Evolutionary conservation across 2,113 vertebrate genomes (phyloP).

Genomic region (Limanda limanda): DNA sequence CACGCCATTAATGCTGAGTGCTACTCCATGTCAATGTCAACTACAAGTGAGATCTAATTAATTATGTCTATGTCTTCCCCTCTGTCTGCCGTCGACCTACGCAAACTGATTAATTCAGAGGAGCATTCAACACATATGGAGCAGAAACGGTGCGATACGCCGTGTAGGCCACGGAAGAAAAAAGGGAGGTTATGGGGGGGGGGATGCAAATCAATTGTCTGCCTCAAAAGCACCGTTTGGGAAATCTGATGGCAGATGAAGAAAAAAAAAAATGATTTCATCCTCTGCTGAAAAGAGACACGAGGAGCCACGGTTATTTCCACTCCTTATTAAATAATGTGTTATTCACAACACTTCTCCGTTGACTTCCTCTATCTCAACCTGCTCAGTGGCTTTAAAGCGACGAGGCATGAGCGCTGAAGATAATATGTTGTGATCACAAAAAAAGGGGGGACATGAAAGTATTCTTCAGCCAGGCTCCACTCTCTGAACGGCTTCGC

Average conservation of each 20-base stretch:
- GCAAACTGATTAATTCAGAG: constrained; percentile 34
- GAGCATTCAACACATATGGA: constrained; percentile 32
- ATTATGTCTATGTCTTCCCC: constrained; percentile 31
- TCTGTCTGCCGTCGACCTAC: constrained; percentile 16
- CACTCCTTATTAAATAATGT: constrained; percentile 32
- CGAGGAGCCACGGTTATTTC: constrained; percentile 1
- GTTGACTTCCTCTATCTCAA: constrained; percentile 39
- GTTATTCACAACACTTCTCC: constrained; percentile 39
- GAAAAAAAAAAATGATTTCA: constrained; percentile 18
- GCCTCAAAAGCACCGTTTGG: constrained; percentile 15
- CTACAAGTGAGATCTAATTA: constrained; percentile 46
- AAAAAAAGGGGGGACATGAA: background rate
- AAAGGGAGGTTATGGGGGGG: background rate
- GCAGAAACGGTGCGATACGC: constrained; percentile 7
- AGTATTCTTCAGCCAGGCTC: constrained; percentile 26
- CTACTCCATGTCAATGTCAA: constrained; percentile 33
- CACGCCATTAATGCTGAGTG: constrained; percentile 17
- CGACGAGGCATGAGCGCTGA: background rate
- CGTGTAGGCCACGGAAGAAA: background rate
- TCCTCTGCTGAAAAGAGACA: constrained; percentile 40
- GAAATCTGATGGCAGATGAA: constrained; percentile 15
- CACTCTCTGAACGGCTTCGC: constrained; percentile 36
- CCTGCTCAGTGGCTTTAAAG: constrained; percentile 3
- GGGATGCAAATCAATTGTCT: constrained; percentile 30
- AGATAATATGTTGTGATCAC: constrained; percentile 52